Conservation (phyloP, 1,140 invertebrate genomes). For the Drosophila ercepeae region DNA sequence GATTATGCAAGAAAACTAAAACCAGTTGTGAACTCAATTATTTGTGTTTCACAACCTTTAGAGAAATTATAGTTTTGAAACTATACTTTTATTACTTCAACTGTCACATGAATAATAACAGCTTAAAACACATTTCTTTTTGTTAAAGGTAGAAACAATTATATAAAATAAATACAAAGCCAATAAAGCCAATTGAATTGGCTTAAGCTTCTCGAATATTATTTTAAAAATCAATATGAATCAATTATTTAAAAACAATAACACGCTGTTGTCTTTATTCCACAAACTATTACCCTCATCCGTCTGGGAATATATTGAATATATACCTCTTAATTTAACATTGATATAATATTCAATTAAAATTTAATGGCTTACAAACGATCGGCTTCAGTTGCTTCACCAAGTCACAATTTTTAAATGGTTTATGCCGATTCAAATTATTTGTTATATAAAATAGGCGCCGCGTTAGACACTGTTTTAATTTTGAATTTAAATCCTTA, state of each 20-base stretch:
- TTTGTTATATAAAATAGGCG: conserved; percentile 19
- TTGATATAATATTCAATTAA: conserved; percentile 13
- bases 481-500: not conserved
- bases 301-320: conserved; percentile 1
- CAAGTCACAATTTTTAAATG: not conserved
- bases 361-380: conserved; percentile 29
- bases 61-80: too few relatives aligned
- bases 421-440: not conserved
- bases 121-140: too few relatives aligned
- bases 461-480: conserved; percentile 3
- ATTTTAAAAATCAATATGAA: not conserved
- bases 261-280: not conserved
- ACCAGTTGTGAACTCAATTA: not conserved
- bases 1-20: conserved; percentile 3
- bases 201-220: too few relatives aligned
- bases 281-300: not conserved
- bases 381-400: conserved; percentile 2
- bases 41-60: too few relatives aligned
- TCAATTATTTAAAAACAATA: not conserved
- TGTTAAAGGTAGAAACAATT: too few relatives aligned
- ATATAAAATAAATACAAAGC: too few relatives aligned
- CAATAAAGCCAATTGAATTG: too few relatives aligned
- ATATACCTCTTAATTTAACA: not conserved
- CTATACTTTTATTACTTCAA: too few relatives aligned
- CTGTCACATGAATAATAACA: too few relatives aligned